Evolutionary conservation across 2,113 vertebrate species (phyloP), one percentile per base, ranked within the genome.

Genomic region (Microcebus jonahi): DNA sequence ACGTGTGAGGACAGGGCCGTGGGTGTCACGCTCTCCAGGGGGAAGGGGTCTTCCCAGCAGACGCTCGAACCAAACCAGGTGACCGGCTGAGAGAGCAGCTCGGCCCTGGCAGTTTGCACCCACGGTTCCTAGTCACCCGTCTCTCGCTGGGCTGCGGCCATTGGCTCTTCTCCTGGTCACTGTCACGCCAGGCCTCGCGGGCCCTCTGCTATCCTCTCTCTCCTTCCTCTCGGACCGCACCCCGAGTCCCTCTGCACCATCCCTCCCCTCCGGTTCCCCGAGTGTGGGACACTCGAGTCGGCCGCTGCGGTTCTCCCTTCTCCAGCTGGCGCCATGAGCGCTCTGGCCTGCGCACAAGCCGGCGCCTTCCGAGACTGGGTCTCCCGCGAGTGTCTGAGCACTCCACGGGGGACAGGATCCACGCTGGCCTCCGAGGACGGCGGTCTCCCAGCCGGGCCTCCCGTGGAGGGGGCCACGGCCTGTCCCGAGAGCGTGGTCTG

Each of bases 111-210:
- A 20, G 9, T 57, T 12, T 70, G 13, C 9, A 15, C 63, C 39
- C 25, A 1, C 5, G 5, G 5, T 2, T 18, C 45, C 20, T 23
- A 2, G 10, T 25, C 68, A 23, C 50, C 15, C 81, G 5, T 36
- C 15, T 39, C 18, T 57, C 12, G 0, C 45, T 45, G 63, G 75
- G 36, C 17, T 17, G 39, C 12, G 12, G 68, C 11, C 36, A 8
- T 45, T 45, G 45, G 45, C 63, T 57, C 29, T 36, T 42, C 45
- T 25, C 13, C 14, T 15, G 23, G 70, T 45, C 14, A 21, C 25
- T 0, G 1, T 1, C 18, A n/a, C 65, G 6, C 8, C 75, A 0
- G 15, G 8, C 25, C 90, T 45, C 39, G 7, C 8, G 6, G n/a
- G 20, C 3, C 48, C 25, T 34, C 6, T 31, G 1, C 31, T 31